phyloP scores from a whole-genome alignment of 2,113 vertebrate species.

The Percina caprodes region DNA sequence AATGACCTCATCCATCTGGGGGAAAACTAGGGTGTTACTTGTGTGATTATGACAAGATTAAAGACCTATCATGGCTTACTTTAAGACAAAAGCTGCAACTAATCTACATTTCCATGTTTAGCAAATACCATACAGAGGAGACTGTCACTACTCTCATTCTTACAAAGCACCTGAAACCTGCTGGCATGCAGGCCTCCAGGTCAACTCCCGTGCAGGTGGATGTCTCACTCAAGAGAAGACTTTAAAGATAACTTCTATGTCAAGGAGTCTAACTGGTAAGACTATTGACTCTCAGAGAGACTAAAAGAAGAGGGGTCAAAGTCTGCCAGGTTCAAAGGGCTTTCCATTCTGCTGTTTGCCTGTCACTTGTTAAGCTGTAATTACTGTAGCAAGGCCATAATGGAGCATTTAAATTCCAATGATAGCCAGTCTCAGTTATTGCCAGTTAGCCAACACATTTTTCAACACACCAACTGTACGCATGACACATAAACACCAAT shows the following conservation, averaged over 20 bases:
- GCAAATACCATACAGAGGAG: neutral
- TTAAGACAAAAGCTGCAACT: neutral
- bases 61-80: neutral
- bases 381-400: constrained; percentile 81
- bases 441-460: constrained; percentile 67
- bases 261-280: neutral
- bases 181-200: neutral
- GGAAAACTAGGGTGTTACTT: neutral
- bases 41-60: neutral
- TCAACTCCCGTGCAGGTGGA: constrained; percentile 18
- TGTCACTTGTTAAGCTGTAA: constrained; percentile 86
- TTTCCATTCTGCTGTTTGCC: constrained; percentile 50
- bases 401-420: constrained; percentile 83
- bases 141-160: neutral
- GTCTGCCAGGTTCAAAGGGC: constrained; percentile 82
- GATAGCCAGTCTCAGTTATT: constrained; percentile 65
- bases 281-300: constrained; percentile 17
- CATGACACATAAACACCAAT: constrained; percentile 59
- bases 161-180: constrained; percentile 13
- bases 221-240: constrained; percentile 17
- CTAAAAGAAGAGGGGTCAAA: constrained; percentile 76
- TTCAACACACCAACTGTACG: constrained; percentile 26
- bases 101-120: neutral
- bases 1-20: constrained; percentile 95
- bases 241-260: constrained; percentile 7